phyloP scores from a whole-genome alignment of 2,797 vertebrate species.

The Microcaecilia unicolor region DNA sequence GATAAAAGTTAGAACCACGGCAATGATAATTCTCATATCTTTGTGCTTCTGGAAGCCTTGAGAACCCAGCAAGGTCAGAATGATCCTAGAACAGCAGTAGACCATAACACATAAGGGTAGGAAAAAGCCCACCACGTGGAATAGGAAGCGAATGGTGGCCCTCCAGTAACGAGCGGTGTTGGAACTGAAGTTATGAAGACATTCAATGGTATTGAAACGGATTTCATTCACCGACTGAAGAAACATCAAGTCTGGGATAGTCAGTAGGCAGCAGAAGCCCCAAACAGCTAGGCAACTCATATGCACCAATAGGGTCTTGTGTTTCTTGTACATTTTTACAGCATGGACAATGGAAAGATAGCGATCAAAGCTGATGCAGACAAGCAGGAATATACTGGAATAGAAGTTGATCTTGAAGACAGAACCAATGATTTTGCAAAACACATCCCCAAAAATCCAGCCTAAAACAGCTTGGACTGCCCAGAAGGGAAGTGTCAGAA shows the following conservation, averaged over 20 bases:
- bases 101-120: slow-evolving; percentile 46
- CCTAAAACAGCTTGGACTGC: slow-evolving; percentile 44
- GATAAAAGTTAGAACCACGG: slow-evolving; percentile 68
- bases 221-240: background rate
- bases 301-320: background rate
- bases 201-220: slow-evolving; percentile 20
- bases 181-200: slow-evolving; percentile 17
- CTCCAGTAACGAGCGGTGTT: background rate
- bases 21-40: slow-evolving; percentile 66
- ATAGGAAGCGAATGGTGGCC: slow-evolving; percentile 4
- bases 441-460: slow-evolving; percentile 57
- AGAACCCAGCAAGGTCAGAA: slow-evolving; percentile 50
- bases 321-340: slow-evolving; percentile 39
- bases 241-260: slow-evolving; percentile 41
- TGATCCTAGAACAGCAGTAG: slow-evolving; percentile 69
- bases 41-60: slow-evolving; percentile 60
- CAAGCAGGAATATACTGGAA: slow-evolving; percentile 39
- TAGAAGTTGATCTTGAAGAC: slow-evolving; percentile 66
- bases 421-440: slow-evolving; percentile 68
- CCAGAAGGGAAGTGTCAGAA: slow-evolving; percentile 70
- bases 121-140: slow-evolving; percentile 37
- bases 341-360: slow-evolving; percentile 48
- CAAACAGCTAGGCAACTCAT: slow-evolving; percentile 28
- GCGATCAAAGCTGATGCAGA: slow-evolving; percentile 47
- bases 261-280: slow-evolving; percentile 32